Conservation (phyloP, 2,113 vertebrate species). For the Hyperoodon ampullatus region DNA sequence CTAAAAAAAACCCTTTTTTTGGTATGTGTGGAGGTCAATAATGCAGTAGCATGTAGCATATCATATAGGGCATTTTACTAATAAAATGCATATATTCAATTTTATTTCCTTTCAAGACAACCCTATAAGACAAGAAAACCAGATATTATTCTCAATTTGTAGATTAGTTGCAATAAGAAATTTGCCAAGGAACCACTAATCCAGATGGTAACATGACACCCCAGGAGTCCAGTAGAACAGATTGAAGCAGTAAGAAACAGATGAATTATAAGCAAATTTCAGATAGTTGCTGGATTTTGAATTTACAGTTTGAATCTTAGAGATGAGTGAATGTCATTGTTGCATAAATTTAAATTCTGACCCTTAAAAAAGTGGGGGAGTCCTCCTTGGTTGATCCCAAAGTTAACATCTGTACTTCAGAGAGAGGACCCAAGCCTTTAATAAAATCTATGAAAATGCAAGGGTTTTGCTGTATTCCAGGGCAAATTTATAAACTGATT, state of each 20-base stretch:
- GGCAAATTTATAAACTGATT: background rate
- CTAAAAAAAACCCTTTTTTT: background rate
- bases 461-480: background rate
- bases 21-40: background rate
- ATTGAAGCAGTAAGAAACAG: background rate
- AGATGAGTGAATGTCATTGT: background rate
- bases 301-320: background rate
- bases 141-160: background rate
- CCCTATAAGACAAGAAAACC: background rate
- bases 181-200: background rate
- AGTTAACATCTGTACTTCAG: background rate
- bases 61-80: background rate
- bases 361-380: background rate
- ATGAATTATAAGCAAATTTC: background rate
- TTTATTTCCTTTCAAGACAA: background rate
- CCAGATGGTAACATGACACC: background rate
- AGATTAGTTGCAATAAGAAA: background rate
- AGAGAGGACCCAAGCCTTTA: background rate
- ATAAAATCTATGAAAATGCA: background rate
- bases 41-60: background rate
- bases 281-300: background rate
- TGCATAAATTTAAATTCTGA: background rate
- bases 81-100: background rate
- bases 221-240: background rate
- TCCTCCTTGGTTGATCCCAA: background rate